phyloP scores from a whole-genome alignment of 2,888 invertebrate species.

The Synergus laeviventris region DNA sequence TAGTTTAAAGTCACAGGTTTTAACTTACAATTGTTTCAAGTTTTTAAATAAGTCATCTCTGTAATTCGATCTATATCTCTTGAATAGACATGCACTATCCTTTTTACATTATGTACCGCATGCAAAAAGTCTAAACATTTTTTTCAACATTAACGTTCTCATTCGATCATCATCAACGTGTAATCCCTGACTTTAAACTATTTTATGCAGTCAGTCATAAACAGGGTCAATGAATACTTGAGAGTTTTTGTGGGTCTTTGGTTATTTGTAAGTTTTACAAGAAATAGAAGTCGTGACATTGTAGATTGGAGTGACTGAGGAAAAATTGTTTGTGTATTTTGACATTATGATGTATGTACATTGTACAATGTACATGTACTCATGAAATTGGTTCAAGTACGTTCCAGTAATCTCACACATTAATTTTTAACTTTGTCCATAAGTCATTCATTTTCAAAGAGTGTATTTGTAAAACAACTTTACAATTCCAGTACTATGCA shows the following conservation, averaged over 20 bases:
- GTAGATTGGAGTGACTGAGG: background rate
- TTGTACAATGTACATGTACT: too few relatives aligned
- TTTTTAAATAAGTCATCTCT: slow-evolving; percentile 1
- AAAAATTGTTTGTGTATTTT: background rate
- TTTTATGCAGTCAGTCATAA: background rate
- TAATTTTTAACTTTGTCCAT: too few relatives aligned
- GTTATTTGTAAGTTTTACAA: background rate
- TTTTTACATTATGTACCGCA: slow-evolving; percentile 10
- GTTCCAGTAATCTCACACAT: background rate
- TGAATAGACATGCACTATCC: slow-evolving; percentile 54
- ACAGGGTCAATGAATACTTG: background rate
- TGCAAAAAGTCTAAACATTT: slow-evolving; percentile 22
- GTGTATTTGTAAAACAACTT: background rate
- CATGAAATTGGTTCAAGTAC: too few relatives aligned
- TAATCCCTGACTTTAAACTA: slow-evolving; percentile 59
- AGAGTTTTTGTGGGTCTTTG: background rate
- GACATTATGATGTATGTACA: too few relatives aligned
- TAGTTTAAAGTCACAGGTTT: slow-evolving; percentile 61
- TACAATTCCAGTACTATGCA: background rate
- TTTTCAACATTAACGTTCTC: slow-evolving; percentile 27
- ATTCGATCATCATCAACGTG: slow-evolving; percentile 29
- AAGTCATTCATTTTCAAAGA: background rate
- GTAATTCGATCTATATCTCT: slow-evolving; percentile 42
- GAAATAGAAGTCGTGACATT: background rate
- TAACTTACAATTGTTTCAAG: background rate